A percentile compares a stretch with the other conserved stretches of the same genome.
phyloP scores from a whole-genome alignment of 2,113 vertebrate genomes.

The Tamias sibiricus region DNA sequence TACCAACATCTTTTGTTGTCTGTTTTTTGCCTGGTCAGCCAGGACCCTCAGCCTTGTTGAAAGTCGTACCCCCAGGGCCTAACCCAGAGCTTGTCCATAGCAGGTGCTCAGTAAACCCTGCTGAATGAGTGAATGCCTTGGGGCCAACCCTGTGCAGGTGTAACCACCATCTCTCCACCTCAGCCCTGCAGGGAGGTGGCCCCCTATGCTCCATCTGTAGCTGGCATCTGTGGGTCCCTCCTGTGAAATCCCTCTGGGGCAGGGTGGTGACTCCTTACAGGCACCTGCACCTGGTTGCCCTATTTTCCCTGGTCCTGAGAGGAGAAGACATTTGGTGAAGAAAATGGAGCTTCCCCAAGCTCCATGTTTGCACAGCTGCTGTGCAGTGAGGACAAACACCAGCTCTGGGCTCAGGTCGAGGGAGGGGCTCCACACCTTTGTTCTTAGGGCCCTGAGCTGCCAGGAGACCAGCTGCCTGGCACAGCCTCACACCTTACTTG shows the following conservation, averaged over 20 bases:
- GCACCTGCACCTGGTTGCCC: not conserved
- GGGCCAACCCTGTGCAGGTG: not conserved
- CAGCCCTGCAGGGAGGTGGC: not conserved
- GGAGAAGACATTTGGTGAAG: constrained; percentile 36
- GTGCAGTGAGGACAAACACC: not conserved
- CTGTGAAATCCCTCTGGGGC: not conserved
- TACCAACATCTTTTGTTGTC: not conserved
- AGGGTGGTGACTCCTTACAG: not conserved
- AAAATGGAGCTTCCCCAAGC: constrained; percentile 62
- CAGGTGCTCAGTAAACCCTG: not conserved
- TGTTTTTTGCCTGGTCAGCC: not conserved
- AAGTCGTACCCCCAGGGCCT: not conserved
- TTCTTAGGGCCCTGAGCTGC: constrained; percentile 19
- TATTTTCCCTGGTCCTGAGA: not conserved
- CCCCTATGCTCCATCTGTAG: not conserved
- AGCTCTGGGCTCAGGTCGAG: not conserved
- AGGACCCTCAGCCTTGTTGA: not conserved
- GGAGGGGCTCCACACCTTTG: constrained; percentile 49
- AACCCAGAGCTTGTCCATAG: not conserved
- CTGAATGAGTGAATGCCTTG: not conserved
- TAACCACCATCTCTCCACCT: not conserved
- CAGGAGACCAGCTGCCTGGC: constrained; percentile 46
- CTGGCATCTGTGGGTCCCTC: not conserved
- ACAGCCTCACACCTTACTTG: not conserved
- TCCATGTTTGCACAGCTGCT: constrained; percentile 80